Conservation (phyloP, 1,140 invertebrate species). For the Drosophila ercepeae region DNA sequence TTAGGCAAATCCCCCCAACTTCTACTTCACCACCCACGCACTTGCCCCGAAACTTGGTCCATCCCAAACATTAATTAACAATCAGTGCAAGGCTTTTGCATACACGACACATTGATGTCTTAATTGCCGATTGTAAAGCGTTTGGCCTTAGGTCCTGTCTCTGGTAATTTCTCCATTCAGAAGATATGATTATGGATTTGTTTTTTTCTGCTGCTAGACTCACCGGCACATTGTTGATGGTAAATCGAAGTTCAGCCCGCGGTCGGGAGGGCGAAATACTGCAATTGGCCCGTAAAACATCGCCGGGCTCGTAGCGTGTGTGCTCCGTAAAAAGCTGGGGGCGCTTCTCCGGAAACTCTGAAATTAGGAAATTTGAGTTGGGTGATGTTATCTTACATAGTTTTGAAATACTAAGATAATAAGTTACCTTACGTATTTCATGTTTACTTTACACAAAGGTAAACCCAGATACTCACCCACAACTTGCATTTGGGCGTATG, state of each 20-base stretch:
- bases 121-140: slow-evolving; percentile 53
- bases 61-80: slow-evolving; percentile 46
- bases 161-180: background rate
- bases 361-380: background rate
- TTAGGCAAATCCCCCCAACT: slow-evolving; percentile 42
- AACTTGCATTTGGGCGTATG: slow-evolving; percentile 88
- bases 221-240: slow-evolving; percentile 90
- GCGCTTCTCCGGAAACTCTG: slow-evolving; percentile 86
- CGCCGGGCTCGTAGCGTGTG: slow-evolving; percentile 89
- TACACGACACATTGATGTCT: slow-evolving; percentile 21
- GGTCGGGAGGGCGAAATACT: slow-evolving; percentile 89
- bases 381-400: too few relatives aligned
- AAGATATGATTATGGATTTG: background rate
- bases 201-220: slow-evolving; percentile 82
- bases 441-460: background rate
- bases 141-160: slow-evolving; percentile 3
- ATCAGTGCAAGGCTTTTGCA: slow-evolving; percentile 42
- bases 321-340: slow-evolving; percentile 87
- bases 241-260: slow-evolving; percentile 88
- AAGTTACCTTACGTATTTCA: background rate
- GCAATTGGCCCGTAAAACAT: slow-evolving; percentile 90
- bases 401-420: background rate
- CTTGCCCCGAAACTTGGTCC: slow-evolving; percentile 15
- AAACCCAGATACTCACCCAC: slow-evolving; percentile 87
- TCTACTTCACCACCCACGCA: background rate